These are phyloP conservation scores for Grallaria varia DNA, from an alignment of 2,113 vertebrate genomes.

Conservation along the genomic window DNA sequence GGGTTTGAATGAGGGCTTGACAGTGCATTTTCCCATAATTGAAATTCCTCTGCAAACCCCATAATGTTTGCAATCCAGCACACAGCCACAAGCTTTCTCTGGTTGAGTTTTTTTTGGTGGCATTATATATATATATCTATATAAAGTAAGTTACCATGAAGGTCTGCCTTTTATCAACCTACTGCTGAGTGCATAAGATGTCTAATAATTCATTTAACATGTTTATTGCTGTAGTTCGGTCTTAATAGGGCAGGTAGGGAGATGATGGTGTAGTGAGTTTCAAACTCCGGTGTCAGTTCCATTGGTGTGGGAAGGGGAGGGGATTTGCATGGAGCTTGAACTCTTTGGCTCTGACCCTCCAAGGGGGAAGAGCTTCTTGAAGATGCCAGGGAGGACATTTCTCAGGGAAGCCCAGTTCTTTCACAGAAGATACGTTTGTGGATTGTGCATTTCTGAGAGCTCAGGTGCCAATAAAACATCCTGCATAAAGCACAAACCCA, in stretches of 20 bases:
- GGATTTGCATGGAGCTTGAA: background rate
- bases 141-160: background rate
- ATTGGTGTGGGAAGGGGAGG: background rate
- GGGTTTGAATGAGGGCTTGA: slow-evolving; percentile 23
- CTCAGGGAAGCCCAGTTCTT: background rate
- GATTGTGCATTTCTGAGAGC: background rate
- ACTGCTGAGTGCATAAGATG: background rate
- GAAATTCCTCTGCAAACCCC: slow-evolving; percentile 53
- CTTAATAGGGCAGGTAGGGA: background rate
- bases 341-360: background rate
- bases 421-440: background rate
- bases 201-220: background rate
- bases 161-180: background rate
- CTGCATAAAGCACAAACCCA: background rate
- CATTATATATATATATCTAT: background rate
- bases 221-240: background rate
- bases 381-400: background rate
- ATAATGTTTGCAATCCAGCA: slow-evolving; percentile 20
- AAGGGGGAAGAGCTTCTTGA: background rate
- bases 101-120: background rate
- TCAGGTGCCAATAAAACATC: background rate
- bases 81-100: background rate
- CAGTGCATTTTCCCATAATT: slow-evolving; percentile 36
- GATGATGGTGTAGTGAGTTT: background rate
- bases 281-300: background rate